These are phyloP conservation scores for Hippasteria phrygiana DNA, from an alignment of 53 echinoderm and acorn worm species.

Conservation along the genomic window DNA sequence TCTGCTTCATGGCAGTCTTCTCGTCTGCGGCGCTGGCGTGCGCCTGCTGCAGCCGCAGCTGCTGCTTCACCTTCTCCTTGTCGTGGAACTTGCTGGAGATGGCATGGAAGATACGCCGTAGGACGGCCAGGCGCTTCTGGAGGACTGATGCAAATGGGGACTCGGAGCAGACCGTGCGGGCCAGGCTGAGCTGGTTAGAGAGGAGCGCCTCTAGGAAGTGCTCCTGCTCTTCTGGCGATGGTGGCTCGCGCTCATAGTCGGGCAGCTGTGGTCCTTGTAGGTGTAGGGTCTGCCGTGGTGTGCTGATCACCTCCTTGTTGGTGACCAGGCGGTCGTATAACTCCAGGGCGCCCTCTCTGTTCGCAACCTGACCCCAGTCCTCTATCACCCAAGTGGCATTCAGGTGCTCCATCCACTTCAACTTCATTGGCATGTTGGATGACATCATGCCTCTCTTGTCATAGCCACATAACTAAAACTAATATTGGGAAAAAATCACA, in stretches of 20 bases:
- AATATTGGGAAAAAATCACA: not conserved
- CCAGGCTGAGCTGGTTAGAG: conserved; percentile 84
- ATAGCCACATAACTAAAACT: not conserved
- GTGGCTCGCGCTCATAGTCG: conserved; percentile 91
- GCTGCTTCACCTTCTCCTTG: conserved; percentile 97
- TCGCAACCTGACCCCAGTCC: conserved; percentile 90
- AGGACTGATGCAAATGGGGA: conserved; percentile 89
- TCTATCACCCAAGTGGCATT: conserved; percentile 95
- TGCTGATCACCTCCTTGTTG: conserved; percentile 89
- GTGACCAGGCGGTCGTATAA: conserved; percentile 83
- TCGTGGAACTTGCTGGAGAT: conserved; percentile 98
- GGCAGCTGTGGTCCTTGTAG: conserved; percentile 96
- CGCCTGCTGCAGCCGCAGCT: conserved; percentile 86
- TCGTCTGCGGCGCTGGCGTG: conserved; percentile 83
- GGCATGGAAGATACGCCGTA: conserved; percentile 87
- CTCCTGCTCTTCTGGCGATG: conserved; percentile 93
- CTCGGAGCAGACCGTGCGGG: conserved; percentile 86
- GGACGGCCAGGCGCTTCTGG: conserved; percentile 85
- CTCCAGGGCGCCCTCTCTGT: conserved; percentile 86
- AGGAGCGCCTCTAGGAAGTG: conserved; percentile 88
- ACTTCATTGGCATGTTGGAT: conserved; percentile 81
- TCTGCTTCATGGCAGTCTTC: conserved; percentile 77
- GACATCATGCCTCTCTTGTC: conserved; percentile 64
- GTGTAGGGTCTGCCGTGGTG: conserved; percentile 88
- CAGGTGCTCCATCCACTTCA: conserved; percentile 99